Conservation (phyloP, 2,888 invertebrate genomes). For the Shargacucullia verbasci region DNA sequence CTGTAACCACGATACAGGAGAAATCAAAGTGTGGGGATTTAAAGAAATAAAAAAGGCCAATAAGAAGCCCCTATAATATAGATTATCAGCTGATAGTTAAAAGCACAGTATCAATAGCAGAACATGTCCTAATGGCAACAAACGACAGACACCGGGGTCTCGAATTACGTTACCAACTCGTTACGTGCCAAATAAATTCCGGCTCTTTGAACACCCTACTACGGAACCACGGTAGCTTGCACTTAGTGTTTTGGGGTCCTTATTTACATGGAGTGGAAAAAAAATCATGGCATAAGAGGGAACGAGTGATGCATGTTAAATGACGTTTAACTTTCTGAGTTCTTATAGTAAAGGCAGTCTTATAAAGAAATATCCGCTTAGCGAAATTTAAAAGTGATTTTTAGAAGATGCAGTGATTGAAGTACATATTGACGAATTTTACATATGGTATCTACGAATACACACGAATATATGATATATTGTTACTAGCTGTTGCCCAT, state of each 20-base stretch:
- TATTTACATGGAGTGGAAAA: constrained; percentile 9
- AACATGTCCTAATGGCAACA: constrained; percentile 50
- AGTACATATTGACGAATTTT: too few species aligned
- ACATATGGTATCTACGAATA: too few species aligned
- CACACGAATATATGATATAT: too few species aligned
- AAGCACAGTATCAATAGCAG: constrained; percentile 27
- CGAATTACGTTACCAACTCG: constrained; percentile 59
- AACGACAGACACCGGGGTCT: constrained; percentile 51
- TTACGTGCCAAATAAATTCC: constrained; percentile 60
- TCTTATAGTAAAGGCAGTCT: too few species aligned
- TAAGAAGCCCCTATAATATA: neutral
- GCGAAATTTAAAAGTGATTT: too few species aligned
- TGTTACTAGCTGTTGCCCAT: too few species aligned
- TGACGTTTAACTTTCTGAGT: neutral
- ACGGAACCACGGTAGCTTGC: constrained; percentile 24
- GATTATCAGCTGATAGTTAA: constrained; percentile 18
- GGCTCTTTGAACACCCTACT: constrained; percentile 50
- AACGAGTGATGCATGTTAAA: neutral
- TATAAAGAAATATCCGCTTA: too few species aligned
- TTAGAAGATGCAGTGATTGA: too few species aligned
- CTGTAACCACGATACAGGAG: too few species aligned
- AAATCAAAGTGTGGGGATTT: too few species aligned
- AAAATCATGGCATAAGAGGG: neutral
- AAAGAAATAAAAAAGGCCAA: neutral
- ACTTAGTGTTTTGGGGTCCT: constrained; percentile 22